Conservation (phyloP, 30 jellyfish, hydroid and myxozoan genomes). For the Hydractinia symbiolongicarpus region DNA sequence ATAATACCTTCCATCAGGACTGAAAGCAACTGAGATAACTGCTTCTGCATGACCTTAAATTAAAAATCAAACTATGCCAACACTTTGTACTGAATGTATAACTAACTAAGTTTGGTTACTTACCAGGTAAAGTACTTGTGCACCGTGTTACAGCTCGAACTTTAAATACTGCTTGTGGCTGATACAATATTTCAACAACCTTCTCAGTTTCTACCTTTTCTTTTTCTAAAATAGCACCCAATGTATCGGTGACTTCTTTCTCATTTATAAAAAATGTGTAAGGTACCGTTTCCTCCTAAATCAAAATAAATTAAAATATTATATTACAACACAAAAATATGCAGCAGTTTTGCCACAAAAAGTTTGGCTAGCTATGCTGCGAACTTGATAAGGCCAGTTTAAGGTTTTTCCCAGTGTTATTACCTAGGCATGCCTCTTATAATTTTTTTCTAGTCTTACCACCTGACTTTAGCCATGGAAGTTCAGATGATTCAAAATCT, state of each 20-base stretch:
- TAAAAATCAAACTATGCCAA: not conserved
- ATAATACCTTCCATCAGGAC: conserved; percentile 97
- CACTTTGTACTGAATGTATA: not conserved
- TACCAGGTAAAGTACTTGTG: conserved; percentile 97
- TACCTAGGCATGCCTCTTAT: too few species aligned
- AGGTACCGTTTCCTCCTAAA: conserved; percentile 78
- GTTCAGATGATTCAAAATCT: too few species aligned
- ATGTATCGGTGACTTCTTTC: conserved; percentile 57
- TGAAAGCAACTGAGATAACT: conserved; percentile 86
- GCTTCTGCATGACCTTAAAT: conserved; percentile 94
- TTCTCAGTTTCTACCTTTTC: conserved; percentile 83
- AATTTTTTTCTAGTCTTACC: too few species aligned
- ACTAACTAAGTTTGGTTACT: not conserved
- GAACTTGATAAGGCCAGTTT: too few species aligned
- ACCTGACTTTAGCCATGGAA: too few species aligned
- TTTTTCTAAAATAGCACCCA: conserved; percentile 41
- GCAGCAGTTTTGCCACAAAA: too few species aligned
- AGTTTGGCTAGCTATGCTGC: too few species aligned
- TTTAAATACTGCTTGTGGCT: conserved; percentile 93
- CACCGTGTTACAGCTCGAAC: conserved; percentile 96
- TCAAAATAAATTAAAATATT: not conserved
- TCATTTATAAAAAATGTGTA: conserved; percentile 70
- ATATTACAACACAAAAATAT: too few species aligned
- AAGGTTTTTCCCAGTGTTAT: too few species aligned
- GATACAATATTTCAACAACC: conserved; percentile 71